Percentiles rank a stretch among this genome's conserved stretches.
phyloP scores from a whole-genome alignment of 2,113 vertebrate species.

The Menidia beryllina region DNA sequence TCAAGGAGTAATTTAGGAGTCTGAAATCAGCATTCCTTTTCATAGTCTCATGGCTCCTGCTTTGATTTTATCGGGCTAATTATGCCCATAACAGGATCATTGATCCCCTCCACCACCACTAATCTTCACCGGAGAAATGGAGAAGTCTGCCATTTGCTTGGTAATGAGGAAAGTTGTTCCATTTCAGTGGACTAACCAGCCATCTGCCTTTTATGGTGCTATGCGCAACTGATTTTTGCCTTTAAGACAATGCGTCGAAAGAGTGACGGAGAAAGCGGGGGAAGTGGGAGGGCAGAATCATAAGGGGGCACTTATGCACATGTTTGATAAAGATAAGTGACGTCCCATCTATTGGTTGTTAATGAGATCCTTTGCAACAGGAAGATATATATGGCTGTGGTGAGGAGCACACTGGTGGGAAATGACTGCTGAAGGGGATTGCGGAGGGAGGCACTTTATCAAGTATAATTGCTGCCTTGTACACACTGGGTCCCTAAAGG shows the following conservation, averaged over 20 bases:
- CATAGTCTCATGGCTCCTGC: conserved; percentile 80
- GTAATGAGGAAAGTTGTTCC: conserved; percentile 84
- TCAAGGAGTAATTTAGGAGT: conserved; percentile 79
- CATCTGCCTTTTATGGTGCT: conserved; percentile 60
- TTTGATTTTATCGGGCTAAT: conserved; percentile 87
- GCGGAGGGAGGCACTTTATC: conserved; percentile 78
- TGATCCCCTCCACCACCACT: conserved; percentile 49
- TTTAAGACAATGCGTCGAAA: conserved; percentile 83
- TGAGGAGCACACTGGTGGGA: conserved; percentile 65
- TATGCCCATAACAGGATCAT: conserved; percentile 85
- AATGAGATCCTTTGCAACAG: conserved; percentile 85
- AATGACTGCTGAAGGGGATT: conserved; percentile 70
- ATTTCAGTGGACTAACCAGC: conserved; percentile 79
- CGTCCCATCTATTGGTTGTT: conserved; percentile 84
- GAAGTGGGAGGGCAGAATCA: conserved; percentile 45
- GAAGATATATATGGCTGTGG: conserved; percentile 72
- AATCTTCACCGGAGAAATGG: conserved; percentile 76
- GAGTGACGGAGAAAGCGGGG: conserved; percentile 18
- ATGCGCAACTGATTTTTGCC: conserved; percentile 84
- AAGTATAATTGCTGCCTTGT: conserved; percentile 82
- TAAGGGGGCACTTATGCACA: conserved; percentile 81
- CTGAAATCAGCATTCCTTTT: conserved; percentile 81
- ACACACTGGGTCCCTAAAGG: conserved; percentile 71
- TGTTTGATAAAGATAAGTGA: conserved; percentile 89
- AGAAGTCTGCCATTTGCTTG: conserved; percentile 81